These are phyloP conservation scores for Leucophenga montana DNA, from an alignment of 2,888 invertebrate genomes.

Conservation along the genomic window DNA sequence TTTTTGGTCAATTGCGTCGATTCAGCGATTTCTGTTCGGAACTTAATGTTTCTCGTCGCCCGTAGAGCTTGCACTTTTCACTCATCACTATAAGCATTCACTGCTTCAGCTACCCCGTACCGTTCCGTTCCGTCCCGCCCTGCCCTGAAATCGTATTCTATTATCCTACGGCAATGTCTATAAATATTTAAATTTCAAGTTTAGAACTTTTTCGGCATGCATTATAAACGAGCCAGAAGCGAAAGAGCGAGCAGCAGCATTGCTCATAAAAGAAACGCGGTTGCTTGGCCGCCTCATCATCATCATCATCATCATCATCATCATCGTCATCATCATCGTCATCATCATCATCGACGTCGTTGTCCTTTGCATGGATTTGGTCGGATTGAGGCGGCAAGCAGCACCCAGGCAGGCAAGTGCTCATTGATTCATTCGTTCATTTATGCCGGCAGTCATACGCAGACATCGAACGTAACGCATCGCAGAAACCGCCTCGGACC, in stretches of 20 bases:
- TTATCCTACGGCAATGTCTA: constrained; percentile 55
- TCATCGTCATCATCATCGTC: constrained; percentile 5
- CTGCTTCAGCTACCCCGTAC: not conserved
- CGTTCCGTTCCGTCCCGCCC: too few relatives aligned
- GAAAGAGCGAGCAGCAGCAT: not conserved
- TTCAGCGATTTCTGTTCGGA: constrained; percentile 58
- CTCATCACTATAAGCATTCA: not conserved
- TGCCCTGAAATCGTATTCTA: not conserved
- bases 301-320: not conserved
- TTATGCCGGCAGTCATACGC: constrained; percentile 41
- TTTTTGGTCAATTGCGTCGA: constrained; percentile 70
- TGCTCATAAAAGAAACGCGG: constrained; percentile 5
- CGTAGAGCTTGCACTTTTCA: constrained; percentile 32
- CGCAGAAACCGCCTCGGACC: not conserved
- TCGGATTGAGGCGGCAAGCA: too few relatives aligned
- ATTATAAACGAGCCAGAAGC: constrained; percentile 44
- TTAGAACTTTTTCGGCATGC: constrained; percentile 66
- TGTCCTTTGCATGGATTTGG: constrained; percentile 1
- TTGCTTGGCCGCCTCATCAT: constrained; percentile 39
- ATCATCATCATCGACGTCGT: not conserved
- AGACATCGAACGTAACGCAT: constrained; percentile 19
- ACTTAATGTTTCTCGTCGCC: constrained; percentile 54
- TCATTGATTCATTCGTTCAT: constrained; percentile 14
- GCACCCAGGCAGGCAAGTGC: too few relatives aligned
- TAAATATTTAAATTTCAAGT: constrained; percentile 66